Percentiles rank a stretch among this genome's conserved stretches.
Evolutionary conservation across 2,797 vertebrate species (phyloP).

Genomic region (Pseudochirops corinnae): DNA sequence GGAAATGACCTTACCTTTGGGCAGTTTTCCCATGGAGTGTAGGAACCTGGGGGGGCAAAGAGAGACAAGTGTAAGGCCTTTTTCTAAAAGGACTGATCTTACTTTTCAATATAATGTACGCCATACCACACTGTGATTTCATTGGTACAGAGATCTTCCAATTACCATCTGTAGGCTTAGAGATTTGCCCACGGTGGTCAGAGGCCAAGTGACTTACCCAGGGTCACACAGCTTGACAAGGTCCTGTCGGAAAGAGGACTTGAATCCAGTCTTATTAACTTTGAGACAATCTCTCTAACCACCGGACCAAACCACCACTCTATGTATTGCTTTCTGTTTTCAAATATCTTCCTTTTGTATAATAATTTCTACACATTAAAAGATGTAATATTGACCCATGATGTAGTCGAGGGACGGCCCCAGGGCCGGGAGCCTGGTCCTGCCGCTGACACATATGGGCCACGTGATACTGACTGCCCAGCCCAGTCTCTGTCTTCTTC

Average conservation of each 20-base stretch:
- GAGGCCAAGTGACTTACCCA: no score
- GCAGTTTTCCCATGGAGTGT: conserved; percentile 86
- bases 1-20: conserved; percentile 87
- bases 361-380: not conserved
- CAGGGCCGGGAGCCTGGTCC: no score
- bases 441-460: no score
- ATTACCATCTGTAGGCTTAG: not conserved
- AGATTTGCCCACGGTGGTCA: not conserved
- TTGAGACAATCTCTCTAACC: no score
- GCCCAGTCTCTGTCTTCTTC: not conserved
- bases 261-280: not conserved
- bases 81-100: not conserved
- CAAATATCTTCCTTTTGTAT: not conserved
- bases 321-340: not conserved
- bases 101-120: not conserved
- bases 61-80: conserved; percentile 39
- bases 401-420: no score
- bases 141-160: not conserved
- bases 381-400: not conserved
- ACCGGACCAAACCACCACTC: not conserved
- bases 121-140: not conserved
- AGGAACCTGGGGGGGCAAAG: conserved; percentile 87
- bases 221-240: not conserved
- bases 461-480: not conserved
- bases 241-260: not conserved